phyloP scores from a whole-genome alignment of 2,888 invertebrate genomes.

The Sinentomon sp. region DNA sequence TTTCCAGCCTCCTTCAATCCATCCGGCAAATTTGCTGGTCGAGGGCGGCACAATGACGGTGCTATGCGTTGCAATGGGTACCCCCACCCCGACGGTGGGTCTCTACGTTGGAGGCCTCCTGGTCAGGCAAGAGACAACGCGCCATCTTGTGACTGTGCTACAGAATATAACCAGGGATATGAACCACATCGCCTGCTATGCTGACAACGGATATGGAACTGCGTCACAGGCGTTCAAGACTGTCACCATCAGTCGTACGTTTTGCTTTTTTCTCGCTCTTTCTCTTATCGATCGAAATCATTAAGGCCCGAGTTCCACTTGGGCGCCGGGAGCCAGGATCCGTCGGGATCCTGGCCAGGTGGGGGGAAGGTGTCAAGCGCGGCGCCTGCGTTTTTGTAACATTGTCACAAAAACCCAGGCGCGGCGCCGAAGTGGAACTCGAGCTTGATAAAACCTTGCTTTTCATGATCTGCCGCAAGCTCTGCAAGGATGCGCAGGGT shows the following conservation, averaged over 20 bases:
- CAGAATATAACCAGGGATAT: slow-evolving; percentile 58
- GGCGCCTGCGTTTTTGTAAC: too few relatives aligned
- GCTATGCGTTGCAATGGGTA: slow-evolving; percentile 55
- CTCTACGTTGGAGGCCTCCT: slow-evolving; percentile 46
- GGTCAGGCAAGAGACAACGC: slow-evolving; percentile 51
- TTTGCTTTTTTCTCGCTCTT: too few relatives aligned
- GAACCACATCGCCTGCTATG: slow-evolving; percentile 62
- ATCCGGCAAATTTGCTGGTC: slow-evolving; percentile 50
- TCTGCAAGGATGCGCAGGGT: too few relatives aligned
- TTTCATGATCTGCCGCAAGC: too few relatives aligned
- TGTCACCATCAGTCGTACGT: slow-evolving; percentile 55
- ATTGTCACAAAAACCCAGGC: too few relatives aligned
- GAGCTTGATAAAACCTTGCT: too few relatives aligned
- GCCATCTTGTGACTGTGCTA: slow-evolving; percentile 64
- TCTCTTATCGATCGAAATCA: too few relatives aligned
- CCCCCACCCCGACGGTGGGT: slow-evolving; percentile 56
- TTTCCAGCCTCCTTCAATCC: slow-evolving; percentile 46
- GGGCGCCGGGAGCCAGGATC: too few relatives aligned
- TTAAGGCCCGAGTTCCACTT: too few relatives aligned
- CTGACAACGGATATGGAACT: slow-evolving; percentile 61
- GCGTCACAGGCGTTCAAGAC: slow-evolving; percentile 57
- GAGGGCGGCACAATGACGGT: slow-evolving; percentile 68
- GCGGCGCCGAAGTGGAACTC: too few relatives aligned
- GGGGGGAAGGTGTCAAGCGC: too few relatives aligned
- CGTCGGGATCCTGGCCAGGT: too few relatives aligned